A percentile compares a stretch with the other conserved stretches of the same genome.
phyloP scores from a whole-genome alignment of 2,888 invertebrate genomes.

The Acleris sparsana region DNA sequence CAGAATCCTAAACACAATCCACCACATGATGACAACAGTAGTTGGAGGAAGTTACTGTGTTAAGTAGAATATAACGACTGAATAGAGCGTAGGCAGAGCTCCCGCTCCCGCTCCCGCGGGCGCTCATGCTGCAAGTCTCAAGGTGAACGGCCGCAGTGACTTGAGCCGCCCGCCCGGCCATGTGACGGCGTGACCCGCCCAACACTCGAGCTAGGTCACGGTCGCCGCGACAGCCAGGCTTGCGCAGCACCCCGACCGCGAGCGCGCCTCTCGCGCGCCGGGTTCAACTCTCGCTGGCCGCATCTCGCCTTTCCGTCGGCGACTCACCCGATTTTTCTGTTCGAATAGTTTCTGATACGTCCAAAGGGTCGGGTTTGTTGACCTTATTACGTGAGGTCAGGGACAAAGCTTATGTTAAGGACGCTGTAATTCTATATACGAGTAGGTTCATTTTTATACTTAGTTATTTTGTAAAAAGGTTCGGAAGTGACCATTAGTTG shows the following conservation, averaged over 20 bases:
- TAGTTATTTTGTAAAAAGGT: no score
- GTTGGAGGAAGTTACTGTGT: no score
- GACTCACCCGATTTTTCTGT: constrained; percentile 74
- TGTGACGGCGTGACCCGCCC: constrained; percentile 69
- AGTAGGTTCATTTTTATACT: no score
- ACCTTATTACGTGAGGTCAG: constrained; percentile 69
- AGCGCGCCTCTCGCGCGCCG: constrained; percentile 37
- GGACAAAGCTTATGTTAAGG: constrained; percentile 45
- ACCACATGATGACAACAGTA: not conserved
- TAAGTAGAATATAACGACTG: not conserved
- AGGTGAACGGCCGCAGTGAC: constrained; percentile 76
- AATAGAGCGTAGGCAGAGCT: not conserved
- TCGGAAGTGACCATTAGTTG: no score
- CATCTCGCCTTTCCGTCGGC: constrained; percentile 57
- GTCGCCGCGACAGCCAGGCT: constrained; percentile 67
- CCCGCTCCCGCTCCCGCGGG: constrained; percentile 54
- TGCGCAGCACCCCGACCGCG: constrained; percentile 53
- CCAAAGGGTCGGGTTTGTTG: constrained; percentile 63
- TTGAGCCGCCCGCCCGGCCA: constrained; percentile 73
- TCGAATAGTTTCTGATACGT: constrained; percentile 74
- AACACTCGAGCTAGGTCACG: constrained; percentile 80
- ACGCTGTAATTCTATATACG: not conserved
- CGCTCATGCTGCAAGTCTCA: constrained; percentile 61
- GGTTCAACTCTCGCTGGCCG: constrained; percentile 51
- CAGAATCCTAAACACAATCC: not conserved